Percentiles rank a stretch among this genome's conserved stretches.
Evolutionary conservation across 2,797 vertebrate species (phyloP).

Genomic region (Astyanax mexicanus): DNA sequence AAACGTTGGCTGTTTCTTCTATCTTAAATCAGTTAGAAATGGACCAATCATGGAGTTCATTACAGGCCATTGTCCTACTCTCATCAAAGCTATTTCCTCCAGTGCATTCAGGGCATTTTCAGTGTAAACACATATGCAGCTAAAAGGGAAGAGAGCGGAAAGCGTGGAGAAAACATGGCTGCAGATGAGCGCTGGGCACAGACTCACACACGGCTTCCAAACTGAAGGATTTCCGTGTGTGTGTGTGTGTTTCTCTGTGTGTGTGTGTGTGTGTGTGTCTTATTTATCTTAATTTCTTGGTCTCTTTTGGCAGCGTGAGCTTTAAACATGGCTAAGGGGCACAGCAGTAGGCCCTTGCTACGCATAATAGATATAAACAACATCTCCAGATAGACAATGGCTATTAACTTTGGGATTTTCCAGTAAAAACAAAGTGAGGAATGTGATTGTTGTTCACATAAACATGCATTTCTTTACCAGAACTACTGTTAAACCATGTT

Average conservation of each 20-base stretch:
- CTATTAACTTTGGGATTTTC: not conserved
- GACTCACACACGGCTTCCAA: constrained; percentile 3
- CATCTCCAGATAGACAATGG: constrained; percentile 14
- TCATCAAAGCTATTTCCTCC: constrained; percentile 13
- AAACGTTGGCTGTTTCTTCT: not conserved
- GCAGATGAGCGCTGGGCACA: constrained; percentile 1
- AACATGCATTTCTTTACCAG: too few relatives aligned
- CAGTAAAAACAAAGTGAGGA: not conserved
- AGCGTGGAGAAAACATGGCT: constrained; percentile 24
- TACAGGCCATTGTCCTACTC: constrained; percentile 31
- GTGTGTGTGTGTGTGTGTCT: not conserved
- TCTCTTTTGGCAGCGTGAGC: not conserved
- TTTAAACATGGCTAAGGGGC: constrained; percentile 7
- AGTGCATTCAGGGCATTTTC: not conserved
- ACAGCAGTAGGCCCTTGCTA: constrained; percentile 16
- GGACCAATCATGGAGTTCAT: not conserved
- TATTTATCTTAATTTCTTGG: not conserved
- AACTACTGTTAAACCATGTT: too few relatives aligned
- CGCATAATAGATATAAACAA: constrained; percentile 28
- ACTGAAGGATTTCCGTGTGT: not conserved
- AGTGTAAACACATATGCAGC: constrained; percentile 2
- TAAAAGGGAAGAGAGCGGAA: constrained; percentile 18
- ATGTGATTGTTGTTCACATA: constrained; percentile 1
- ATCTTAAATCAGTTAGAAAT: not conserved
- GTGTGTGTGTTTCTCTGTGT: constrained; percentile 2